Percentiles rank a stretch among this genome's conserved stretches.
phyloP scores from a whole-genome alignment of 2,113 vertebrate species.

The Lates calcarifer region DNA sequence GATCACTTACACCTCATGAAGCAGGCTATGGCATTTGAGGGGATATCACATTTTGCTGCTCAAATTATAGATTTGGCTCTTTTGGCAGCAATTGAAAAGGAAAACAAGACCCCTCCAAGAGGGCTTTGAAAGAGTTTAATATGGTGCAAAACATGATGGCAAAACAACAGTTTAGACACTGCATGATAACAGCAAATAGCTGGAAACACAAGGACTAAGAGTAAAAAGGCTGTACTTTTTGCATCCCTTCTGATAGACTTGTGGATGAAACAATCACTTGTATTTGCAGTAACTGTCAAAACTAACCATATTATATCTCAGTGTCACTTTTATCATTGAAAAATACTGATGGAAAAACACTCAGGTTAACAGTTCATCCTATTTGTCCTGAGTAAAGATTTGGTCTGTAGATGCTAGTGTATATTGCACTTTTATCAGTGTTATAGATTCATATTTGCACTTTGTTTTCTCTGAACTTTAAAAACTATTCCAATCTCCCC shows the following conservation, averaged over 20 bases:
- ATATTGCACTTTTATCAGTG: background rate
- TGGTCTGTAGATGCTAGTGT: conserved; percentile 27
- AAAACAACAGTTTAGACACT: conserved; percentile 70
- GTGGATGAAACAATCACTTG: background rate
- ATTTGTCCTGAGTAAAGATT: conserved; percentile 32
- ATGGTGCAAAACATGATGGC: conserved; percentile 54
- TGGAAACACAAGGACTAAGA: background rate
- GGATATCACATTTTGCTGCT: conserved; percentile 66
- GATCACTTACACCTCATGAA: conserved; percentile 85
- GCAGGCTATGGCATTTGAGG: conserved; percentile 71
- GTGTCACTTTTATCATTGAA: background rate
- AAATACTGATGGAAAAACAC: conserved; percentile 1
- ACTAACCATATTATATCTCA: background rate
- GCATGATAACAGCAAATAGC: background rate
- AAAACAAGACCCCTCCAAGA: conserved; percentile 73
- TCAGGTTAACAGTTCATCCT: conserved; percentile 8
- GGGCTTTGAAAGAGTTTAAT: conserved; percentile 64
- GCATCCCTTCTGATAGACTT: background rate
- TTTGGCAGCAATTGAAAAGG: conserved; percentile 63
- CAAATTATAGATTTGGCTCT: conserved; percentile 65
- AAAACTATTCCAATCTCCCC: conserved; percentile 34
- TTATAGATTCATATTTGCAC: conserved; percentile 51
- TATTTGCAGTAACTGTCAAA: background rate
- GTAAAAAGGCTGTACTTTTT: background rate
- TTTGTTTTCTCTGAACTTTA: conserved; percentile 37